Percentiles rank a stretch among this genome's conserved stretches.
Conservation (phyloP, 1,140 invertebrate species). For the Drosophila ironensis region DNA sequence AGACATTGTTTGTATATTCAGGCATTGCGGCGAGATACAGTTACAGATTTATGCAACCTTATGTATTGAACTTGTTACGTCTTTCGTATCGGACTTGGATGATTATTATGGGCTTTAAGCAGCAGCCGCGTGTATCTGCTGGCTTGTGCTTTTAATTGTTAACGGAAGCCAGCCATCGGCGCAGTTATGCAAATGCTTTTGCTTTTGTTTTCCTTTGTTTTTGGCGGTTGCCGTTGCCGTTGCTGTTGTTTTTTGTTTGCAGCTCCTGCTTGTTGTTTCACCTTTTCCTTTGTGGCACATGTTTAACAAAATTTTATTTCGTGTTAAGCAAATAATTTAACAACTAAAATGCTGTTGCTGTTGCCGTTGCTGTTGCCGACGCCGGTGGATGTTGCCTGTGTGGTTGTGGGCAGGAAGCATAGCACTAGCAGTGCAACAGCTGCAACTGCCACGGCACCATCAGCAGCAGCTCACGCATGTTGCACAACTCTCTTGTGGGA, state of each 20-base stretch:
- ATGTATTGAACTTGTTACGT: constrained; percentile 50
- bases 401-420: constrained; percentile 40
- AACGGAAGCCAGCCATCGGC: constrained; percentile 44
- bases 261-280: constrained; percentile 42
- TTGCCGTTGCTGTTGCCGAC: not conserved
- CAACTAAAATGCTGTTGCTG: constrained; percentile 60
- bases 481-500: constrained; percentile 51
- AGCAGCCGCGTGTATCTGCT: constrained; percentile 8
- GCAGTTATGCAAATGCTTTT: constrained; percentile 55
- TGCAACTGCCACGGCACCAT: constrained; percentile 5
- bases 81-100: constrained; percentile 7
- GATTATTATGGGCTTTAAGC: constrained; percentile 24
- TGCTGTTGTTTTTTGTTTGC: not conserved
- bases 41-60: constrained; percentile 45
- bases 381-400: constrained; percentile 17
- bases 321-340: constrained; percentile 66
- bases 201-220: constrained; percentile 30
- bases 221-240: constrained; percentile 25
- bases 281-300: constrained; percentile 60
- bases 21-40: constrained; percentile 15
- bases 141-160: constrained; percentile 63
- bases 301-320: constrained; percentile 68
- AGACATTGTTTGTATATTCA: too few relatives aligned
- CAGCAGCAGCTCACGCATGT: constrained; percentile 47
- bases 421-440: constrained; percentile 15